Evolutionary conservation across 2,113 vertebrate genomes (phyloP).

Genomic region (Mionectes macconnelli): DNA sequence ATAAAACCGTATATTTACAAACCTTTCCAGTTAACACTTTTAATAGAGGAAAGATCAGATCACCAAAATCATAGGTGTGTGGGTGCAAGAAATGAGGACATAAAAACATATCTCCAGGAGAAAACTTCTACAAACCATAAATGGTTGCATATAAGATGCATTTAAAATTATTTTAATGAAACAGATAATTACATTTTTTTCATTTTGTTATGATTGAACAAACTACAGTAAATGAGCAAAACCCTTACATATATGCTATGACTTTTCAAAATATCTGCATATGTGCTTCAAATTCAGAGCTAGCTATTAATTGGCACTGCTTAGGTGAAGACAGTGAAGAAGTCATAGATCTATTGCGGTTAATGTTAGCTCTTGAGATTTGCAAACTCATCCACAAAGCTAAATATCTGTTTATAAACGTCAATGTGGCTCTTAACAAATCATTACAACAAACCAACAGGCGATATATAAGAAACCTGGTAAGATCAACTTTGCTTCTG

Average conservation of each 20-base stretch:
- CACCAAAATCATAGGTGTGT: background rate
- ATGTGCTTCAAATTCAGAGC: background rate
- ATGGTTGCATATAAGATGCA: background rate
- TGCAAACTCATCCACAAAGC: background rate
- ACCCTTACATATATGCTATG: background rate
- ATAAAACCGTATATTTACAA: background rate
- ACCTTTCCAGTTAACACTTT: background rate
- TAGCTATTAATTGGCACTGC: background rate
- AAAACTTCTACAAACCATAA: background rate
- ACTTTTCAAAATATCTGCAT: background rate
- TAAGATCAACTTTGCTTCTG: background rate
- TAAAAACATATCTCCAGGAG: background rate
- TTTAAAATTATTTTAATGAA: background rate
- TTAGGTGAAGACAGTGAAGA: background rate
- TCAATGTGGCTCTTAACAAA: background rate
- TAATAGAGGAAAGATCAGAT: background rate
- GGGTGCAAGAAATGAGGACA: background rate
- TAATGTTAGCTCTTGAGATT: background rate
- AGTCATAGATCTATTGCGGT: background rate
- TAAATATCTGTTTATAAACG: background rate
- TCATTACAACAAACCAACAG: background rate
- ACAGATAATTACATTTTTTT: background rate
- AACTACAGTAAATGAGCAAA: background rate
- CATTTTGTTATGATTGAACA: background rate
- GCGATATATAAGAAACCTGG: background rate